A percentile compares a stretch with the other conserved stretches of the same genome.
Evolutionary conservation across 2,113 vertebrate species (phyloP).

Genomic region (Toxotes jaculatrix): DNA sequence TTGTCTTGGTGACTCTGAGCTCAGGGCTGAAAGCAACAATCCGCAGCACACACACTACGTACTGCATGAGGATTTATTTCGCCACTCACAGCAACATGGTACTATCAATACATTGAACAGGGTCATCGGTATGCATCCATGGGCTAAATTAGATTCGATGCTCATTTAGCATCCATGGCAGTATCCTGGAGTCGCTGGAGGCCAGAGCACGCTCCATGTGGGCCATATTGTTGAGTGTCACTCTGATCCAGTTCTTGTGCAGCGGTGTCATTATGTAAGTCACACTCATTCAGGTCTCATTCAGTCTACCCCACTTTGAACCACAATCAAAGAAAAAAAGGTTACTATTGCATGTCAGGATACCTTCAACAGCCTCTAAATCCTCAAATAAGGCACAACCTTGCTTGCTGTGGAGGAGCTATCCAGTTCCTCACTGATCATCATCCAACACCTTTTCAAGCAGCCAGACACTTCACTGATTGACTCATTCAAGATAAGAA

Average conservation of each 20-base stretch:
- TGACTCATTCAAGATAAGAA: conserved; percentile 31
- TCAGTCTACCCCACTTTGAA: background rate
- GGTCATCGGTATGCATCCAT: background rate
- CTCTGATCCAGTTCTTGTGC: background rate
- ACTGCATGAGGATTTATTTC: conserved; percentile 7
- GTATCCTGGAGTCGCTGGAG: background rate
- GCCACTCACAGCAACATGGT: conserved; percentile 7
- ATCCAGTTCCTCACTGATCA: conserved; percentile 2
- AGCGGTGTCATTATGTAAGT: background rate
- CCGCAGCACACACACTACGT: background rate
- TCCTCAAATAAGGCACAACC: background rate
- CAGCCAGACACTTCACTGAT: conserved; percentile 25
- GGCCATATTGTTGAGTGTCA: background rate
- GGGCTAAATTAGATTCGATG: background rate
- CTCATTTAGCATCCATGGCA: conserved; percentile 1
- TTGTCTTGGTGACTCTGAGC: background rate
- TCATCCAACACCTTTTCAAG: conserved; percentile 26
- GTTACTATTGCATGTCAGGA: background rate
- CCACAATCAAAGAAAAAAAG: background rate
- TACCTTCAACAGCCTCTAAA: background rate
- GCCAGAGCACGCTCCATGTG: background rate
- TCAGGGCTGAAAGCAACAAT: background rate
- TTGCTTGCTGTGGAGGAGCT: background rate
- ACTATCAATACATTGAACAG: conserved; percentile 4
- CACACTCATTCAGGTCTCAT: background rate